These are phyloP conservation scores for Drosophila sp. DNA, from an alignment of 1,140 invertebrate species.

Conservation along the genomic window DNA sequence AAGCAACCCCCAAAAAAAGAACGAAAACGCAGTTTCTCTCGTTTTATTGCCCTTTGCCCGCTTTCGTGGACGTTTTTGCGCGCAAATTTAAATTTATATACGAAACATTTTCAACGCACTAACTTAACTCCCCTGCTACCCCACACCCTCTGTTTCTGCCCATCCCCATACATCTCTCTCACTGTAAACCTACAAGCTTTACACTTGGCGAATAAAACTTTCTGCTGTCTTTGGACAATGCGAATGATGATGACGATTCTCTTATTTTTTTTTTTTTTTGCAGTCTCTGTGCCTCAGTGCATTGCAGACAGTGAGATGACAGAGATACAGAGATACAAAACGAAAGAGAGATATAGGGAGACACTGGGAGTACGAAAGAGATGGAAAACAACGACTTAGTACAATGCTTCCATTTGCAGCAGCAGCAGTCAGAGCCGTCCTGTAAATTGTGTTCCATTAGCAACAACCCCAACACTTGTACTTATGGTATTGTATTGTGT, in stretches of 20 bases:
- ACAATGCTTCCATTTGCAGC: conserved; percentile 46
- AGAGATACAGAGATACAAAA: conserved; percentile 26
- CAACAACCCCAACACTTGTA: conserved; percentile 69
- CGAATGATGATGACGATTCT: conserved; percentile 37
- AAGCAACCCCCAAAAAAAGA: conserved; percentile 61
- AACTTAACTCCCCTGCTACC: conserved; percentile 47
- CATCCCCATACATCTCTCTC: neutral
- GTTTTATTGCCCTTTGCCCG: conserved; percentile 36
- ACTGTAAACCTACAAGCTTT: neutral
- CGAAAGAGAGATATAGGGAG: conserved; percentile 12
- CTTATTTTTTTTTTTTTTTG: conserved; percentile 46
- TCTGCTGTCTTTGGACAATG: conserved; percentile 60
- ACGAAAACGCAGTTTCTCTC: conserved; percentile 61
- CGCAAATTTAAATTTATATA: conserved; percentile 76
- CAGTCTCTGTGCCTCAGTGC: conserved; percentile 41
- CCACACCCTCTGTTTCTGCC: neutral
- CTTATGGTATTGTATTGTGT: conserved; percentile 26
- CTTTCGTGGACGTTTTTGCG: conserved; percentile 62
- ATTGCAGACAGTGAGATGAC: conserved; percentile 47
- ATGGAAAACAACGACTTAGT: conserved; percentile 41
- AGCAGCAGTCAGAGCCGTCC: conserved; percentile 41
- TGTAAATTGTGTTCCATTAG: conserved; percentile 78
- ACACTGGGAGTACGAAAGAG: conserved; percentile 20
- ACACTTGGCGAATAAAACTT: conserved; percentile 40
- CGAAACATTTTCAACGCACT: conserved; percentile 62